Conservation (phyloP, 2,888 invertebrate genomes). For the Nemotelus nigrinus region DNA sequence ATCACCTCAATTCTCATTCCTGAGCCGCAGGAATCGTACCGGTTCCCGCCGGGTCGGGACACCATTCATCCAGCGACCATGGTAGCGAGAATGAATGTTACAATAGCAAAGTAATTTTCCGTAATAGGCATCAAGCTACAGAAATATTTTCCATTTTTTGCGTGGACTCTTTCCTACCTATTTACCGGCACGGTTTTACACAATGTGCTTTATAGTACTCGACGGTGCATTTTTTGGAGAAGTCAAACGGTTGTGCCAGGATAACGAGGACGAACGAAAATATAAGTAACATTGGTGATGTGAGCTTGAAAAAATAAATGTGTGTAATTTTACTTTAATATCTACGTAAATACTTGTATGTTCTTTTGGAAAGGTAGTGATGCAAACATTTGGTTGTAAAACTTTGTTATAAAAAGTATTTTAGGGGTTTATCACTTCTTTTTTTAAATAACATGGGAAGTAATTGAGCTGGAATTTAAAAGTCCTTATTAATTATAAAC, state of each 20-base stretch:
- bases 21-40: background rate
- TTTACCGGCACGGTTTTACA: background rate
- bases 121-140: slow-evolving; percentile 30
- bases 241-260: background rate
- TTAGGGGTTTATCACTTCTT: too few relatives aligned
- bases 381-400: too few relatives aligned
- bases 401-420: too few relatives aligned
- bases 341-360: too few relatives aligned
- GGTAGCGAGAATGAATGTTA: background rate
- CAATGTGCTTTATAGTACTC: slow-evolving; percentile 11
- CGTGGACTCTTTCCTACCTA: background rate
- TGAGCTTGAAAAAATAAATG: too few relatives aligned
- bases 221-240: slow-evolving; percentile 7
- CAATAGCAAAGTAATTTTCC: slow-evolving; percentile 38
- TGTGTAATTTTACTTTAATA: too few relatives aligned
- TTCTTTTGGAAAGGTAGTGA: too few relatives aligned
- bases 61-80: background rate
- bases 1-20: background rate
- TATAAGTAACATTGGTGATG: background rate
- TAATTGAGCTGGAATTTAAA: too few relatives aligned
- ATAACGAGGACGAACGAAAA: background rate
- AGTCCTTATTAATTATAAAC: too few relatives aligned
- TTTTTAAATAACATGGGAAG: too few relatives aligned
- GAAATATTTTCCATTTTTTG: slow-evolving; percentile 14
- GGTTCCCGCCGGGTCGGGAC: background rate